These are phyloP conservation scores for Wasmannia auropunctata DNA, from an alignment of 1,140 invertebrate species.

Conservation along the genomic window DNA sequence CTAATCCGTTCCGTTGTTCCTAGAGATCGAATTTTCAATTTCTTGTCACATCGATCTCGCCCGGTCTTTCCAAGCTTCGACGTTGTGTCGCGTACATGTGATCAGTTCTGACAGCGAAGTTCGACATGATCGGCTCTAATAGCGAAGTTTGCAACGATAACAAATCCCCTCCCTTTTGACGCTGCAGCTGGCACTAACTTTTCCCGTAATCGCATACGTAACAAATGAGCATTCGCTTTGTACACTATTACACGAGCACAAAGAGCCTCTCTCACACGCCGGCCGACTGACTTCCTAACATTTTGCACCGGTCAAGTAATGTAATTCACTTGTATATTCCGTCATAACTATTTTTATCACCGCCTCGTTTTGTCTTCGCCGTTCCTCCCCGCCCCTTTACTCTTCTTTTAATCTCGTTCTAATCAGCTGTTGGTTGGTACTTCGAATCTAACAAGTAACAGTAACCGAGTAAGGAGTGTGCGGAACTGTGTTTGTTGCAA, in stretches of 20 bases:
- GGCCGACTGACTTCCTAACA: slow-evolving; percentile 62
- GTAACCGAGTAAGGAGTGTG: slow-evolving; percentile 28
- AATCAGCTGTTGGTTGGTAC: slow-evolving; percentile 69
- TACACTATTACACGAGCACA: slow-evolving; percentile 65
- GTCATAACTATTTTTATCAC: slow-evolving; percentile 50
- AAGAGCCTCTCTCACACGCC: slow-evolving; percentile 52
- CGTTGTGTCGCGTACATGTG: neutral
- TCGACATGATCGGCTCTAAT: neutral
- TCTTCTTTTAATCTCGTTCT: slow-evolving; percentile 51
- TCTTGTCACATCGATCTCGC: neutral
- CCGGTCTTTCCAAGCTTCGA: neutral
- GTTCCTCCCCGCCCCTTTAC: neutral
- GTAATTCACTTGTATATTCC: slow-evolving; percentile 59
- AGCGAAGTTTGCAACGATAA: slow-evolving; percentile 30
- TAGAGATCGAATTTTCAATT: slow-evolving; percentile 10
- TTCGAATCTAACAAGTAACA: slow-evolving; percentile 62
- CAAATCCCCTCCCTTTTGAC: slow-evolving; percentile 21
- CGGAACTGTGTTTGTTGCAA: slow-evolving; percentile 84
- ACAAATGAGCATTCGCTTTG: slow-evolving; percentile 67
- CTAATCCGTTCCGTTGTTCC: neutral
- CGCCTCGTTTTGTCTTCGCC: slow-evolving; percentile 49
- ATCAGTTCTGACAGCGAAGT: neutral
- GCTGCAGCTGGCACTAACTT: slow-evolving; percentile 71
- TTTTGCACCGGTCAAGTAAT: slow-evolving; percentile 54
- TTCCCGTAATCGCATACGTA: slow-evolving; percentile 66